A percentile compares a stretch with the other conserved stretches of the same genome.
These are phyloP conservation scores for Puntigrus tetrazona DNA, from an alignment of 2,113 vertebrate species.

Conservation along the genomic window DNA sequence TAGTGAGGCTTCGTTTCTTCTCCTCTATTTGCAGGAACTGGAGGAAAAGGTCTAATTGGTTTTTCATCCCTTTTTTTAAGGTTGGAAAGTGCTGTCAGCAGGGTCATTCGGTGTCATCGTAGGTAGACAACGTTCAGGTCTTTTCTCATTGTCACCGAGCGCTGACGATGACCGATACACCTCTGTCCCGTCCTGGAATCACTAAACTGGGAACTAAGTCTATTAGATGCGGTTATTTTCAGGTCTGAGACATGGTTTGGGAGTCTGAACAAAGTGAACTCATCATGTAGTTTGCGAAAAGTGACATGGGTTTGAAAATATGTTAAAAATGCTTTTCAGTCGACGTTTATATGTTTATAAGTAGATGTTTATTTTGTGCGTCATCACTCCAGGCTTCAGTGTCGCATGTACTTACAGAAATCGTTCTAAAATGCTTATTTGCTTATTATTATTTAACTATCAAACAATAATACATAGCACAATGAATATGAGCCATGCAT, in stretches of 20 bases:
- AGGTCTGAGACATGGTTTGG: neutral
- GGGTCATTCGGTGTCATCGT: constrained; percentile 4
- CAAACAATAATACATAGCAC: no score
- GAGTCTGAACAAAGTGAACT: neutral
- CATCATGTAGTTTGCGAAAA: neutral
- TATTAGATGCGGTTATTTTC: neutral
- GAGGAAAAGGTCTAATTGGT: constrained; percentile 98
- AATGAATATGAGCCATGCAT: no score
- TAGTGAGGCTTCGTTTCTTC: constrained; percentile 87
- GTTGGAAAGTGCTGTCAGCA: constrained; percentile 62
- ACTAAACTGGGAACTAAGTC: neutral
- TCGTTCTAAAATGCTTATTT: no score
- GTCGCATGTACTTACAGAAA: no score
- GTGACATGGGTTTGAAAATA: neutral
- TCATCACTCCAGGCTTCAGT: no score
- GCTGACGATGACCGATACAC: neutral
- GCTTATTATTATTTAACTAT: no score
- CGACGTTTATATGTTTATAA: no score
- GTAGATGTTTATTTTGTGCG: no score
- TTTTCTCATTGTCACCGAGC: constrained; percentile 7
- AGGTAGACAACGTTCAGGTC: neutral
- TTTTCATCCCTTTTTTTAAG: constrained; percentile 75
- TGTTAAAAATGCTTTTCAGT: neutral
- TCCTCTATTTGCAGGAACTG: constrained; percentile 87
- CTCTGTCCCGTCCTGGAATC: neutral